Base-by-base conservation (phyloP, 2,888 invertebrate genomes). In the Chalcosyrphus nemorum region DNA sequence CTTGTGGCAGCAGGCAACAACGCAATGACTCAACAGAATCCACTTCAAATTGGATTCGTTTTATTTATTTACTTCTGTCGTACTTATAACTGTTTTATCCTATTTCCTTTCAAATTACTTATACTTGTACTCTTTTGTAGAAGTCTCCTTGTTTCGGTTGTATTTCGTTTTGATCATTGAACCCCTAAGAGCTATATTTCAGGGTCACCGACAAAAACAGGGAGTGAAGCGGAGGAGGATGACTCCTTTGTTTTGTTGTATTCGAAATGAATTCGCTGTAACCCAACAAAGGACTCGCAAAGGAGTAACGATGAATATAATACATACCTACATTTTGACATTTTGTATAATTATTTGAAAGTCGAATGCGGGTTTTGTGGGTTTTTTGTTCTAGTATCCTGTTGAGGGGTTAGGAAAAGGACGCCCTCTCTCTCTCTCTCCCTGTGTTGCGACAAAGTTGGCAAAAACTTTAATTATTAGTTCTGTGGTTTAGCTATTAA, bases 71-170 rank as follows among this genome's bases (percentile, higher is more conserved):
- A 15, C n/a, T 11, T 17, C 47, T 47, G 24, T 29, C 43, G 59
- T 38, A 66, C 66, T 72, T 59, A 32, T 66, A 66, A 74, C 80
- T 61, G 66, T 75, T 56, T 52, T 74, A 59, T 68, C 45, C 38
- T 54, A 80, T 61, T 74, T 50, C 80, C 74, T 66, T 80, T 81
- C 19, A 43, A 66, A 74, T 68, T 56, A 32, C 45, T 56, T 43
- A 24, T 24, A 2, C 32, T 27, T 9, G 24, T 4, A 13, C 15
- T 29, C 47, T 27, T 4, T 50, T 29, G 21, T n/a, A 19, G 17
- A 13, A 47, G 21, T 29, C 52, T 52, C 21, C 19, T 29, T 15
- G 17, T 43, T 54, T 41, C 54, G 35, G 32, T 32, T 35, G 21
- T 63, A 13, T 45, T 63, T 35, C 59, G 9, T 17, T 59, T 45